Evolutionary conservation across 2,113 vertebrate species (phyloP).

Genomic region (Leiothrix lutea): DNA sequence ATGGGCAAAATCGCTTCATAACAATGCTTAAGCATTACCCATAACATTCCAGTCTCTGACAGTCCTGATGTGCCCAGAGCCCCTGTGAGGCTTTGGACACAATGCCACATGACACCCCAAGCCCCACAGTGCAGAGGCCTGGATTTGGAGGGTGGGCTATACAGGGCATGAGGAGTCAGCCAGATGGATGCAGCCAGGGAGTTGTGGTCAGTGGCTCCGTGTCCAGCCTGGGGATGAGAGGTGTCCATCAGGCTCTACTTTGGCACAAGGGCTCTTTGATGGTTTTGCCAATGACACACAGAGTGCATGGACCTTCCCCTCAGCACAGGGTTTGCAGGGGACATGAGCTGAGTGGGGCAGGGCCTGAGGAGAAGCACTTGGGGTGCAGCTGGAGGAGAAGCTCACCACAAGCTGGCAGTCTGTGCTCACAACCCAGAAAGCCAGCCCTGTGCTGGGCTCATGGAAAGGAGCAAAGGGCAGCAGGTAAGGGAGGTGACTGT

Average conservation of each 20-base stretch:
- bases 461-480: neutral
- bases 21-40: neutral
- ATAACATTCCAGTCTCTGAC: neutral
- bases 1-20: neutral
- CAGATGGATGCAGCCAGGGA: too few relatives aligned
- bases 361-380: neutral
- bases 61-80: neutral
- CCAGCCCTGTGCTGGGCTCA: neutral
- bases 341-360: neutral
- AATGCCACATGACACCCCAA: too few relatives aligned
- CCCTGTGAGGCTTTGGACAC: neutral
- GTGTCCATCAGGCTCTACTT: neutral
- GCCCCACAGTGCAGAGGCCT: neutral
- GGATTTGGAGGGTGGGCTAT: neutral
- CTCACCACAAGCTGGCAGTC: accelerated
- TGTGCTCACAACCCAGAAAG: neutral
- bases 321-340: neutral
- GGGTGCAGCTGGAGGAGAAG: neutral
- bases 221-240: neutral
- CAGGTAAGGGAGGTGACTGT: neutral
- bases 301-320: neutral
- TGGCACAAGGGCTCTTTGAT: too few relatives aligned
- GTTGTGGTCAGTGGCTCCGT: too few relatives aligned
- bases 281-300: neutral
- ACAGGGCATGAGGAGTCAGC: accelerated